Evolutionary conservation across 2,888 invertebrate species (phyloP).

Genomic region (Mechanitis mazaeus): DNA sequence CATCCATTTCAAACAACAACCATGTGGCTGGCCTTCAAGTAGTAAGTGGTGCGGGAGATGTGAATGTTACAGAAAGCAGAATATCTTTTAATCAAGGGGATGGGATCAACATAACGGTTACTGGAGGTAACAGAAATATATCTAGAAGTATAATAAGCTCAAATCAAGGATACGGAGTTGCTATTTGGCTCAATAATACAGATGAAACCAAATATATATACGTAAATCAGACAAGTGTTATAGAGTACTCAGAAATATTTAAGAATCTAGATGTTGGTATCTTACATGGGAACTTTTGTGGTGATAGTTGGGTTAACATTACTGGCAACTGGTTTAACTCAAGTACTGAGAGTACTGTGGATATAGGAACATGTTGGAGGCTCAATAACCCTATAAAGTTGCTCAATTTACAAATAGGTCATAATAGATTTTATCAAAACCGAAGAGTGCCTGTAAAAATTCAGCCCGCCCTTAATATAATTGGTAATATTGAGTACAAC

Average conservation of each 20-base stretch:
- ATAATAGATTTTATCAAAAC: slow-evolving; percentile 89
- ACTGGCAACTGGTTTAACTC: slow-evolving; percentile 92
- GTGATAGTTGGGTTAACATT: slow-evolving; percentile 90
- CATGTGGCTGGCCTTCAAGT: slow-evolving; percentile 95
- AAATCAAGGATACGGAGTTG: slow-evolving; percentile 92
- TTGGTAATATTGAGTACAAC: slow-evolving; percentile 90
- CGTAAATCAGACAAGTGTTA: slow-evolving; percentile 89
- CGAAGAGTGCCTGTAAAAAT: slow-evolving; percentile 85
- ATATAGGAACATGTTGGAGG: slow-evolving; percentile 90
- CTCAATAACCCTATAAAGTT: slow-evolving; percentile 69
- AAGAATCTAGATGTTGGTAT: slow-evolving; percentile 93
- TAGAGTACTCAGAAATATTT: slow-evolving; percentile 91
- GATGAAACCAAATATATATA: slow-evolving; percentile 84
- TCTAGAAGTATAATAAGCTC: slow-evolving; percentile 90
- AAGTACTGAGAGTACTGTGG: slow-evolving; percentile 86
- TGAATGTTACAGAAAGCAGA: slow-evolving; percentile 93
- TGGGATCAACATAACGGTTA: slow-evolving; percentile 96
- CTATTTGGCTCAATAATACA: slow-evolving; percentile 93
- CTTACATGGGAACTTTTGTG: slow-evolving; percentile 95
- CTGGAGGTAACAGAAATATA: slow-evolving; percentile 95
- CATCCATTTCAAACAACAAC: slow-evolving; percentile 89
- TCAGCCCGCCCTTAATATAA: slow-evolving; percentile 87
- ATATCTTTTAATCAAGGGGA: slow-evolving; percentile 95
- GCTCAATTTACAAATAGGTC: slow-evolving; percentile 85
- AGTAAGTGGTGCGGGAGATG: slow-evolving; percentile 92